Evolutionary conservation across 2,113 vertebrate species (phyloP), one percentile per base, ranked within the genome.

Genomic region (Salvelinus alpinus): DNA sequence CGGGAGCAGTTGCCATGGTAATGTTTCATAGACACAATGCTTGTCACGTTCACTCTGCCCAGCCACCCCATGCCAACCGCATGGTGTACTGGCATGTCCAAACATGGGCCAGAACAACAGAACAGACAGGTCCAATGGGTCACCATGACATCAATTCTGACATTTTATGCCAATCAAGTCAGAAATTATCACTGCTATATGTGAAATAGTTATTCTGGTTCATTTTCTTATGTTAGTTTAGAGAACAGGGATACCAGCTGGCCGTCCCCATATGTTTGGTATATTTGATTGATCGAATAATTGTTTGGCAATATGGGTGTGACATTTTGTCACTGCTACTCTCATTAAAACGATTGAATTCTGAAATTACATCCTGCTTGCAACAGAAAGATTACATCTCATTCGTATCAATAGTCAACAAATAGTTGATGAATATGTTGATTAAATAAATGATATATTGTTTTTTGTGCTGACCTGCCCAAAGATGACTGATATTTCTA

Each of bases 1-100:
- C 6, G 31, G 20, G 14, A 70, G 67, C 34, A 18, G 67, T 70
- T 70, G 31, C 66, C 66, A 68, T 68, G 66, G 66, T 38, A 31
- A 68, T 47, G 11, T 38, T 47, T 48, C 67, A 44, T n/a, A 6
- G 29, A 25, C 25, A 67, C 6, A 2, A 67, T 27, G 27, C 12
- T 16, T 31, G 25, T 67, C n/a, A 67, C 29, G 7, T 31, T 67
- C 65, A 34, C 27, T 18, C 65, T 14, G 65, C 65, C 65, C 27
- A 67, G 13, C 25, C 65, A 67, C 65, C 65, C 65, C 14, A 9
- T 31, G 29, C 27, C 12, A 29, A 16, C 25, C 27, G 34, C 29
- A 67, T 31, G 14, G 65, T 11, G 9, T 67, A 18, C 27, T 8
- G 27, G 14, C 65, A 20, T 38, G 65, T 9, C 65, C 5, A 38